Evolutionary conservation across 2,113 vertebrate species (phyloP), one percentile per base, ranked within the genome.

Genomic region (Podilymbus podiceps): DNA sequence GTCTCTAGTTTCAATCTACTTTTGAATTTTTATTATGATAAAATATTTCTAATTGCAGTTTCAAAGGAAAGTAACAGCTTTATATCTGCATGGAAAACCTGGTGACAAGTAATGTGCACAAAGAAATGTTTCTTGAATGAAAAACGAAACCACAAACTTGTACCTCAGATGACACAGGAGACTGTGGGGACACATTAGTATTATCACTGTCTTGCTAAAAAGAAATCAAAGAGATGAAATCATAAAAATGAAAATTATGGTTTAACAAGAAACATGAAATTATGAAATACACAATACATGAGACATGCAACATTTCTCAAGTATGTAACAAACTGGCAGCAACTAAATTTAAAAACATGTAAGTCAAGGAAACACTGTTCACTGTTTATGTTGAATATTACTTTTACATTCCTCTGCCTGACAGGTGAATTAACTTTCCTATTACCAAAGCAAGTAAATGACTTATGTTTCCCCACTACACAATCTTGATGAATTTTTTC

Each of bases 141-240:
- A 97, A 89, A 83, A 83, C 90, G 82, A 95, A 89, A 58, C 58
- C 91, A 97, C 74, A 96, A 97, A 98, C 86, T 97, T 98, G 98
- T 98, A 98, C 98, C 98, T 98, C 98, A 83, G 98, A 98, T 44
- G 98, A 98, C 69, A 98, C 97, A 85, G 98, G 98, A 98, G 98
- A 98, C 97, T 98, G 98, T 98, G 98, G 98, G 73, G 98, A 98
- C 97, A 98, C 98, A 98, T 98, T 98, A 98, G 97, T 97, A 98
- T 98, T 97, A 98, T 98, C 98, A 98, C 97, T 98, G 97, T 98
- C 98, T 98, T 98, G 98, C 98, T 98, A 98, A 98, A 98, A 98
- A 94, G 95, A 98, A 98, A 98, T 76, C 96, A 98, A 98, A 98
- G 95, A 98, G 55, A 97, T 93, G 97, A 97, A 97, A 98, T 98